Percentiles rank a stretch among this genome's conserved stretches.
These are phyloP conservation scores for Leptinotarsa haldemani DNA, from an alignment of 2,888 invertebrate species.

Conservation along the genomic window DNA sequence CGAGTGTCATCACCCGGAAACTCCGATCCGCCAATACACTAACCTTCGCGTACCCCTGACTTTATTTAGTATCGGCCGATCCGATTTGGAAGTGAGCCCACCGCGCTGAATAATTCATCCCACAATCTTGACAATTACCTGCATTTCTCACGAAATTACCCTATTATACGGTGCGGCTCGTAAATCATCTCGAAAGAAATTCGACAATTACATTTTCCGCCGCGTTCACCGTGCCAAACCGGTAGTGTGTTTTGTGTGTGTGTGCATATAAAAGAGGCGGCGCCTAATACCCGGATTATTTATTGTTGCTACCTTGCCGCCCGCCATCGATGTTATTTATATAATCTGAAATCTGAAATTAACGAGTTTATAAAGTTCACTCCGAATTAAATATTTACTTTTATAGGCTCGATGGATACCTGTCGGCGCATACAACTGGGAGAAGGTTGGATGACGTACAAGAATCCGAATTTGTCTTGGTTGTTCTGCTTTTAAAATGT, in stretches of 20 bases:
- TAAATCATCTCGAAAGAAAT: conserved; percentile 17
- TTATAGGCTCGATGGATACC: conserved; percentile 31
- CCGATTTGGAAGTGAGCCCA: conserved; percentile 21
- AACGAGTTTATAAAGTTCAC: conserved; percentile 49
- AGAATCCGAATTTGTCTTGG: background rate
- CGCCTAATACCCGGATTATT: conserved; percentile 47
- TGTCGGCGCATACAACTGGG: background rate
- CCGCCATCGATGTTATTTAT: conserved; percentile 41
- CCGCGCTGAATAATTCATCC: conserved; percentile 4
- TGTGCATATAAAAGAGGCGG: conserved; percentile 38
- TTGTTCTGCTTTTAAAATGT: background rate
- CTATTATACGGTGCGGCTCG: conserved; percentile 2
- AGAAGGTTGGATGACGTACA: background rate
- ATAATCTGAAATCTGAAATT: conserved; percentile 43
- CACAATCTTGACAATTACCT: conserved; percentile 8
- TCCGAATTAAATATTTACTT: conserved; percentile 49
- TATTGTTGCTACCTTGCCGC: conserved; percentile 49
- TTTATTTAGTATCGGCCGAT: conserved; percentile 28
- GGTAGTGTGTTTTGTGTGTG: conserved; percentile 27
- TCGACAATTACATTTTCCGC: conserved; percentile 8
- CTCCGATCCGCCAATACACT: background rate
- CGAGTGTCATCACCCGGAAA: conserved; percentile 4
- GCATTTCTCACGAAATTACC: conserved; percentile 3
- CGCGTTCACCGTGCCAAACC: conserved; percentile 22
- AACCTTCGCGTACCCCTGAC: background rate